These are phyloP conservation scores for Arion vulgaris DNA, from an alignment of 1,140 invertebrate genomes.

Conservation along the genomic window DNA sequence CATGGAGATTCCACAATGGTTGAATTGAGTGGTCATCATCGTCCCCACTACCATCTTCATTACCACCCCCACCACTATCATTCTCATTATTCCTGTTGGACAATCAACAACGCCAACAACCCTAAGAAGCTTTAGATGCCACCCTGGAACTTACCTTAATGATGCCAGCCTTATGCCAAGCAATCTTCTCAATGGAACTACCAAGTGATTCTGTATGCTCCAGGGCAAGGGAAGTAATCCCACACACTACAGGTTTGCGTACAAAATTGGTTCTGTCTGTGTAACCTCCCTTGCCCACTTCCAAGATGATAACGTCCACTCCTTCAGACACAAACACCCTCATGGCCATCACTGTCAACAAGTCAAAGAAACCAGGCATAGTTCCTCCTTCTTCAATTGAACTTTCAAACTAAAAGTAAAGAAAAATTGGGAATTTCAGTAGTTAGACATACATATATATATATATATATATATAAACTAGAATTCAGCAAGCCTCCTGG, in stretches of 20 bases:
- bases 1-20: too few species aligned
- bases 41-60: too few species aligned
- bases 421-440: too few species aligned
- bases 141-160: conserved; percentile 88
- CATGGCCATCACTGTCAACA: conserved; percentile 15
- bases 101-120: too few species aligned
- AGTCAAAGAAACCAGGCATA: conserved; percentile 4
- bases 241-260: conserved; percentile 79
- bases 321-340: conserved; percentile 86
- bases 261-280: conserved; percentile 96
- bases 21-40: too few species aligned
- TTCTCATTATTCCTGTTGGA: too few species aligned
- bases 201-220: conserved; percentile 91
- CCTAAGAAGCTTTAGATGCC: too few species aligned
- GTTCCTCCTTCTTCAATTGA: conserved; percentile 8
- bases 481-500: too few species aligned
- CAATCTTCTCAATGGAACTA: conserved; percentile 87
- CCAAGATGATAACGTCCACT: conserved; percentile 92
- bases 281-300: conserved; percentile 98
- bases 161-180: conserved; percentile 96
- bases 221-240: conserved; percentile 90
- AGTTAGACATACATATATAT: too few species aligned
- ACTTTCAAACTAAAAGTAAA: background rate
- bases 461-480: too few species aligned
- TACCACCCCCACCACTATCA: too few species aligned